These are phyloP conservation scores for Chironomus tentans DNA, from an alignment of 2,888 invertebrate genomes.

Conservation along the genomic window DNA sequence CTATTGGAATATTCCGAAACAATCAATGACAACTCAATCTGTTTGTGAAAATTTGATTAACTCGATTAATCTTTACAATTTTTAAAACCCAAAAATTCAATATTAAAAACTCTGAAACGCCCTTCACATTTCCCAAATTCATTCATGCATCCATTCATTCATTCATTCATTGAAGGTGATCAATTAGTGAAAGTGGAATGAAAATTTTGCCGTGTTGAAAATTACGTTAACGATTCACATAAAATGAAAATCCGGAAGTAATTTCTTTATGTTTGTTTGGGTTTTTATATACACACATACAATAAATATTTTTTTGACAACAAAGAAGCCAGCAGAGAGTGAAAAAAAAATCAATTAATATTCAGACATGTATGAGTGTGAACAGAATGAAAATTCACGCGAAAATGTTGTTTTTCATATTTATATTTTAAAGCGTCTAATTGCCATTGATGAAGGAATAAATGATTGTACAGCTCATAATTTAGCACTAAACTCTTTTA, in stretches of 20 bases:
- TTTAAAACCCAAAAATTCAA: not conserved
- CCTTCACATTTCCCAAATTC: too few relatives aligned
- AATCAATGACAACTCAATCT: too few relatives aligned
- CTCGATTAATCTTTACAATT: too few relatives aligned
- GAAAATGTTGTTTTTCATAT: not conserved
- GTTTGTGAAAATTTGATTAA: too few relatives aligned
- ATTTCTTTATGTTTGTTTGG: conserved; percentile 5
- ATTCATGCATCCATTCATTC: too few relatives aligned
- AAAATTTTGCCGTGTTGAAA: not conserved
- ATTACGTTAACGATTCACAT: not conserved
- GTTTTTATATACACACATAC: not conserved
- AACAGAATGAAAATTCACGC: not conserved
- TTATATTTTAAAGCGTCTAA: not conserved
- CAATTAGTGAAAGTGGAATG: not conserved
- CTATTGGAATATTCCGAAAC: too few relatives aligned
- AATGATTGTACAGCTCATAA: too few relatives aligned
- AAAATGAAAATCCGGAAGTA: not conserved
- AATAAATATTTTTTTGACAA: not conserved
- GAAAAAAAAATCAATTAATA: conserved; percentile 17
- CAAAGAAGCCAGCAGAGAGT: not conserved
- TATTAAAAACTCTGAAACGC: not conserved
- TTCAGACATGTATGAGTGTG: not conserved
- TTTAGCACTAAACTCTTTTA: too few relatives aligned
- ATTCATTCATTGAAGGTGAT: not conserved
- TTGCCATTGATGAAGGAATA: too few relatives aligned